Base-by-base conservation (phyloP, 2,113 vertebrate species). In the Pelmatolapia mariae region DNA sequence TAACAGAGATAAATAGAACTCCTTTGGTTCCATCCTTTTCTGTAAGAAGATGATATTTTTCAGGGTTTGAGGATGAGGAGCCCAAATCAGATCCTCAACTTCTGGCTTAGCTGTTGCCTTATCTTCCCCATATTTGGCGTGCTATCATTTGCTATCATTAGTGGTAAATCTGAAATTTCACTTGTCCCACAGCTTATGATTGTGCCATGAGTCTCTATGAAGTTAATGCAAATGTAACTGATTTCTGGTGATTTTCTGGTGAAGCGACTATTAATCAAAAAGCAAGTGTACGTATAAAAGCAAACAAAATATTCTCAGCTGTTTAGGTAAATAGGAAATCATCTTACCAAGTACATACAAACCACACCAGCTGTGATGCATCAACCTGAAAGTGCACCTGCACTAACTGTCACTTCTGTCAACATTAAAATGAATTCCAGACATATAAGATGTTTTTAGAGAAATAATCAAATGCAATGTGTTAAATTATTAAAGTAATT, bases 1-100 rank as follows among this genome's bases (percentile, higher is more conserved):
- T 92, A 94, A 94, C 82, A n/a, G 87, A 97, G 96, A 97, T 96
- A 95, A 96, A 96, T 96, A 91, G 86, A 82, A 53, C 47, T 91
- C 86, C 84, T 95, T 91, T 63, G 84, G 86, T 94, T 95, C 83
- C 88, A 90, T 95, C 91, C 86, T 89, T 83, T 87, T 92, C 87
- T 88, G 91, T 96, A 95, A 96, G 95, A 96, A 94, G 84, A 26
- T 80, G 56, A 66, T 86, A 90, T 96, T 94, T 93, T 96, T 96
- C 94, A 93, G 38, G 26, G 50, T 80, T 57, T 8, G 50, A 87
- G 10, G 68, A 84, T 26, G 24, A 54, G 22, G 31, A 89, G 80
- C 33, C 86, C 38, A 84, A 93, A 85, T 89, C 45, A 82, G 63
- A 83, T 91, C 89, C 91, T 90, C 52, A 19, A 71, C 52, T 61